phyloP scores from a whole-genome alignment of 2,113 vertebrate genomes.

The Haliaeetus leucogaster region DNA sequence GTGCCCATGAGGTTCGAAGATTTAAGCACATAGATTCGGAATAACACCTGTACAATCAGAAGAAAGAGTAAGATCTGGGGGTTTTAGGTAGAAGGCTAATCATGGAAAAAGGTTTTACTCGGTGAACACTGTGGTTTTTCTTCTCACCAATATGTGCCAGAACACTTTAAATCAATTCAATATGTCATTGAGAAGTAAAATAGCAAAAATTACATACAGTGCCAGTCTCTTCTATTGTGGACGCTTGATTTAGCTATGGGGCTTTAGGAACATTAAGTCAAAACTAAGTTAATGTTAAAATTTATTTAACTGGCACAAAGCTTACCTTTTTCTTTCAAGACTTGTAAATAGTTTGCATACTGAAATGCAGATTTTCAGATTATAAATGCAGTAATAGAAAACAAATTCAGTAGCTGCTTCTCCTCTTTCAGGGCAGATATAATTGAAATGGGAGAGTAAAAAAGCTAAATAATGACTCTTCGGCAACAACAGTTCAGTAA shows the following conservation, averaged over 20 bases:
- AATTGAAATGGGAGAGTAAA: neutral
- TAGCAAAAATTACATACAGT: neutral
- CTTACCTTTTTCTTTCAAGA: neutral
- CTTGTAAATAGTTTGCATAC: neutral
- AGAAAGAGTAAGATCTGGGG: neutral
- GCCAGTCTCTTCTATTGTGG: neutral
- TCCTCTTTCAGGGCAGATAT: neutral
- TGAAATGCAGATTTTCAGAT: neutral
- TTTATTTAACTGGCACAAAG: neutral
- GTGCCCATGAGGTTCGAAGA: neutral
- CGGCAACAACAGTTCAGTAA: neutral
- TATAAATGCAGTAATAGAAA: neutral
- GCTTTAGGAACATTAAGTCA: neutral
- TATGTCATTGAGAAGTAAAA: neutral
- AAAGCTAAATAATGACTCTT: neutral
- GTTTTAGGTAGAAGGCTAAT: neutral
- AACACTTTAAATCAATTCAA: neutral
- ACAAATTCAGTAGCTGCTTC: neutral
- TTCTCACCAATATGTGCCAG: neutral
- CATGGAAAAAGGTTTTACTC: neutral
- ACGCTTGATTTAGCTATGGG: neutral
- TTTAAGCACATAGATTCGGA: neutral
- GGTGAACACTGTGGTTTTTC: neutral
- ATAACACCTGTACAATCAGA: neutral
- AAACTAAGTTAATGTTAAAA: neutral